Conservation (phyloP, 2,113 vertebrate genomes). For the Apeltes quadracus region DNA sequence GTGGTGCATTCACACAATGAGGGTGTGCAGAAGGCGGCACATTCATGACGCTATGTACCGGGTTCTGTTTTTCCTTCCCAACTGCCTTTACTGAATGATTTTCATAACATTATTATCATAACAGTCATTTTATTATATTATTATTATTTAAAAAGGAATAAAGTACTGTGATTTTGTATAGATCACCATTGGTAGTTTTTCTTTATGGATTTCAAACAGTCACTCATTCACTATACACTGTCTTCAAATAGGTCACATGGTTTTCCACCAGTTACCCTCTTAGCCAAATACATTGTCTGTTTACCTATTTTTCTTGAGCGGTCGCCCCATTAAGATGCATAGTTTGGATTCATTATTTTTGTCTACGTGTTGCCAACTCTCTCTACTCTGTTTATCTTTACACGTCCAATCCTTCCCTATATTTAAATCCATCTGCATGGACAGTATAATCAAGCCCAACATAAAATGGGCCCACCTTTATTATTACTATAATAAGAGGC, state of each 20-base stretch:
- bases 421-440: conserved; percentile 16
- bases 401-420: not conserved
- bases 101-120: too few relatives aligned
- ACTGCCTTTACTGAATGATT: too few relatives aligned
- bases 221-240: not conserved
- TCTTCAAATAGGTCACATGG: not conserved
- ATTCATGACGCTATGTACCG: not conserved
- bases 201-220: not conserved
- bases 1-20: not conserved
- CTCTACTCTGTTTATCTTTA: not conserved
- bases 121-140: too few relatives aligned
- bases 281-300: not conserved
- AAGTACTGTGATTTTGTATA: not conserved
- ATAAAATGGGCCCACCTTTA: conserved; percentile 7
- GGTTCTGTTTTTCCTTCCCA: not conserved
- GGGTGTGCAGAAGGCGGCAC: not conserved
- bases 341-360: not conserved
- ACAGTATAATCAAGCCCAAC: not conserved
- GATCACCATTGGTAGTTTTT: not conserved
- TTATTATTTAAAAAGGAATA: too few relatives aligned
- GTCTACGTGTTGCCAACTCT: not conserved
- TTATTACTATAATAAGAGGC: not conserved
- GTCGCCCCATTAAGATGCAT: not conserved
- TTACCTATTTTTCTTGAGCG: not conserved
- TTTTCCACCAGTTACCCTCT: not conserved